Percentiles rank a stretch among this genome's conserved stretches.
Conservation (phyloP, 2,113 vertebrate genomes). For the Willisornis vidua region DNA sequence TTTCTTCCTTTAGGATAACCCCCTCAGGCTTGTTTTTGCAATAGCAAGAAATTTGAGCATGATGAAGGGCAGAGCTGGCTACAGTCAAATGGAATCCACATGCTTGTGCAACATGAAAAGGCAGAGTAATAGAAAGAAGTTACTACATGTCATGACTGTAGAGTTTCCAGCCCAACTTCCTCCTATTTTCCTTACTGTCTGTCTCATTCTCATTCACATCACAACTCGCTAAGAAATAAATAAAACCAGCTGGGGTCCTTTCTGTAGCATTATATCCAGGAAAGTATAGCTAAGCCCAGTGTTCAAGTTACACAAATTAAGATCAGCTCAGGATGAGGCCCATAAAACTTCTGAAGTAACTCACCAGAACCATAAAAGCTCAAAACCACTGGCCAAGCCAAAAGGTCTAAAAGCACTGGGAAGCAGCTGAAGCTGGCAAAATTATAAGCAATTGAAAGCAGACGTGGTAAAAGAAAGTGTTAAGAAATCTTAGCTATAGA, state of each 20-base stretch:
- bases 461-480: conserved; percentile 49
- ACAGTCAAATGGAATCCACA: conserved; percentile 61
- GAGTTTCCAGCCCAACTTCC: conserved; percentile 60
- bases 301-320: conserved; percentile 53
- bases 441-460: conserved; percentile 63
- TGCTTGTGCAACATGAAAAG: conserved; percentile 54
- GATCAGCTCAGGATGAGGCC: conserved; percentile 65
- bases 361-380: conserved; percentile 65
- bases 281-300: conserved; percentile 38
- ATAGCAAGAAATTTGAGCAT: conserved; percentile 41
- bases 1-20: conserved; percentile 9
- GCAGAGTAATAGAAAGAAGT: conserved; percentile 60
- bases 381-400: conserved; percentile 57
- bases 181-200: conserved; percentile 52
- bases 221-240: conserved; percentile 49
- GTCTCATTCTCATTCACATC: conserved; percentile 63
- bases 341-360: conserved; percentile 69
- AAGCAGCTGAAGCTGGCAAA: conserved; percentile 52
- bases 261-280: conserved; percentile 37
- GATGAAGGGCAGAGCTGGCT: conserved; percentile 43
- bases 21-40: conserved; percentile 30
- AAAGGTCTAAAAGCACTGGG: conserved; percentile 59
- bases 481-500: conserved; percentile 55
- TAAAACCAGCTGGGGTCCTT: conserved; percentile 59
- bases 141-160: conserved; percentile 54